Conservation (phyloP, 2,888 invertebrate genomes). For the Boloria euphrosyne region DNA sequence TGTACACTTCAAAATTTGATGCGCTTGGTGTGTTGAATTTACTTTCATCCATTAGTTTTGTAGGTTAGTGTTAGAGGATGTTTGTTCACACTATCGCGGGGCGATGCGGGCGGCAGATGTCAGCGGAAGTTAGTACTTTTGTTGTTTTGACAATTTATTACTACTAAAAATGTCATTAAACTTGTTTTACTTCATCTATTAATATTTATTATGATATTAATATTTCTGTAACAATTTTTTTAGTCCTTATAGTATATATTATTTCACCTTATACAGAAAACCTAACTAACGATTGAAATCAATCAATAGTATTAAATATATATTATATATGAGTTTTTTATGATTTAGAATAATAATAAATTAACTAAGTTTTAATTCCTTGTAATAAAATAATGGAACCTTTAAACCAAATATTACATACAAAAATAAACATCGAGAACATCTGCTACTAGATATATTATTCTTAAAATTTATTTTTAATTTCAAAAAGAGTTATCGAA, state of each 20-base stretch:
- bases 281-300: too few species aligned
- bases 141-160: slow-evolving; percentile 21
- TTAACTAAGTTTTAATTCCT: too few species aligned
- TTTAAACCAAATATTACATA: too few species aligned
- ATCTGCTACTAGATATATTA: background rate
- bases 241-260: too few species aligned
- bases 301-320: too few species aligned
- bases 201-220: too few species aligned
- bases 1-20: background rate
- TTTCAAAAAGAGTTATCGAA: background rate
- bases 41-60: slow-evolving; percentile 14
- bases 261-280: too few species aligned
- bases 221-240: too few species aligned
- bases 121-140: slow-evolving; percentile 11
- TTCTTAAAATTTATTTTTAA: slow-evolving; percentile 15
- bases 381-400: too few species aligned
- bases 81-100: slow-evolving; percentile 23
- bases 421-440: too few species aligned
- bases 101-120: slow-evolving; percentile 64
- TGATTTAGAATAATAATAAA: too few species aligned
- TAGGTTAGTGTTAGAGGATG: slow-evolving; percentile 7
- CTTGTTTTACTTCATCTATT: background rate
- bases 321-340: too few species aligned
- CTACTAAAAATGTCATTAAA: slow-evolving; percentile 6
- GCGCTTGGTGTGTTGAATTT: slow-evolving; percentile 3